Evolutionary conservation across 2,888 invertebrate species (phyloP).

Genomic region (Punctoribates punctum): DNA sequence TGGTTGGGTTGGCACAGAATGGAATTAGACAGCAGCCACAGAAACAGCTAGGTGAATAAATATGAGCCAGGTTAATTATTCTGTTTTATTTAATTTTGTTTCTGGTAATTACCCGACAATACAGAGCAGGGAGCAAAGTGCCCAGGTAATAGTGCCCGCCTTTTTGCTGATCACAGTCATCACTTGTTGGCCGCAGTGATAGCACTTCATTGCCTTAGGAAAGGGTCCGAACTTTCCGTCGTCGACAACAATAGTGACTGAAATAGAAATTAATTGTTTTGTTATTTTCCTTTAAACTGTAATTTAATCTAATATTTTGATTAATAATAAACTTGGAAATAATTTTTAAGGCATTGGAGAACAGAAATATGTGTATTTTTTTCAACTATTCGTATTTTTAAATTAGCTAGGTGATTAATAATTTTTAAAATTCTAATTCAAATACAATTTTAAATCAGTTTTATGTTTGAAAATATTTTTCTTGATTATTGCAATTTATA

Average conservation of each 20-base stretch:
- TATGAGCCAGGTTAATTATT: not conserved
- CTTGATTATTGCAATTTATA: no score
- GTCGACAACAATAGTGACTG: slow-evolving; percentile 20
- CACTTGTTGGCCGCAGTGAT: slow-evolving; percentile 38
- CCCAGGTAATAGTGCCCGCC: slow-evolving; percentile 29
- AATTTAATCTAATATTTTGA: no score
- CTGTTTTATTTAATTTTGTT: no score
- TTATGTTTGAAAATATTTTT: no score
- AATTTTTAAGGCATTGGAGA: no score
- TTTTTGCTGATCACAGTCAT: not conserved
- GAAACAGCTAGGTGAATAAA: not conserved
- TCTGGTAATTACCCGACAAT: slow-evolving; percentile 34
- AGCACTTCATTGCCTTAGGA: slow-evolving; percentile 39
- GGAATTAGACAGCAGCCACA: slow-evolving; percentile 42
- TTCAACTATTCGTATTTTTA: no score
- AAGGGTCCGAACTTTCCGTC: slow-evolving; percentile 18
- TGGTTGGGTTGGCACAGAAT: slow-evolving; percentile 28
- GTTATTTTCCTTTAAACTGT: no score
- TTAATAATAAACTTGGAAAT: no score
- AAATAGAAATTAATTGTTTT: not conserved
- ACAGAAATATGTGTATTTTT: no score
- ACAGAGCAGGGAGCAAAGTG: slow-evolving; percentile 31
- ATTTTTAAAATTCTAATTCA: no score
- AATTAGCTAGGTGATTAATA: not conserved
- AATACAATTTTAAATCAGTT: no score